Evolutionary conservation across 2,113 vertebrate species (phyloP).

Genomic region (Cervus canadensis): DNA sequence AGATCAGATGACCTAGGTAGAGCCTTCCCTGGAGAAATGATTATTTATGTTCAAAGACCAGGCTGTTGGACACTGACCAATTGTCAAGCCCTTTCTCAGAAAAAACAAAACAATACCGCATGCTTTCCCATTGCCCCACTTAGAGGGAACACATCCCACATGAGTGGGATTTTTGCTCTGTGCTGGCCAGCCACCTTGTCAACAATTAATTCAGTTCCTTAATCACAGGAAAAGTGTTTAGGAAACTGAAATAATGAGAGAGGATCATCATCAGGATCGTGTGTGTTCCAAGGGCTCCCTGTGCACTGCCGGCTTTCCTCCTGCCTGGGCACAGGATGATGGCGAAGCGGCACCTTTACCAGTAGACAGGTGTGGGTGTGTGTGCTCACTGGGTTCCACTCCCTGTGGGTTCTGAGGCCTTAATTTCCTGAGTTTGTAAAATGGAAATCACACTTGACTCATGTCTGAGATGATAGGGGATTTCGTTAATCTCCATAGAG

Average conservation of each 20-base stretch:
- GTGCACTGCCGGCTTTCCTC: neutral
- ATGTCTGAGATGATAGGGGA: neutral
- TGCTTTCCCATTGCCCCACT: neutral
- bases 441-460: neutral
- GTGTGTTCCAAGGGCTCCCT: neutral
- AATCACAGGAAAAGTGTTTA: neutral
- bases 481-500: too few relatives aligned
- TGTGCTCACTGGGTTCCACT: neutral
- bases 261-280: neutral
- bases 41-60: neutral
- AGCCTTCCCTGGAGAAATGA: neutral
- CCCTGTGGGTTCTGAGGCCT: neutral
- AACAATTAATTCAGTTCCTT: conserved; percentile 3
- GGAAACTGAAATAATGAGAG: neutral
- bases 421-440: neutral
- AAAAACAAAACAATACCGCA: neutral
- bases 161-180: rapidly evolving
- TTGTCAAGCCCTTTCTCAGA: neutral
- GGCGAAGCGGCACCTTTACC: neutral
- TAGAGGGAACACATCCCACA: neutral
- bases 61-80: neutral
- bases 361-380: neutral
- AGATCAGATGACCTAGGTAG: neutral
- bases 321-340: neutral
- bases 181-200: neutral